phyloP scores from a whole-genome alignment of 2,888 invertebrate species.

The Monopis laevigella region DNA sequence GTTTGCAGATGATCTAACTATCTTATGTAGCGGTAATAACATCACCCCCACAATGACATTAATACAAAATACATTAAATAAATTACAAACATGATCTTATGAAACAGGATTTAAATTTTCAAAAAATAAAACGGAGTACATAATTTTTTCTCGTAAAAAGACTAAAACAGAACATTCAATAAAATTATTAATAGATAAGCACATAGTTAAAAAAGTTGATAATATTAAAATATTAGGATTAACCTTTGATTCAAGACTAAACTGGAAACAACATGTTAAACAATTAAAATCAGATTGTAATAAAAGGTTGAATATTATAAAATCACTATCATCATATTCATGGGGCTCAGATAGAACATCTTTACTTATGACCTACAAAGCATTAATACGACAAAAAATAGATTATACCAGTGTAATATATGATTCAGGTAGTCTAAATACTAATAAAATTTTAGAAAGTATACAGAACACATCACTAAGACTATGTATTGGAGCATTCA shows the following conservation, averaged over 20 bases:
- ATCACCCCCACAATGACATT: constrained; percentile 12
- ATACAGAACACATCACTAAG: constrained; percentile 2
- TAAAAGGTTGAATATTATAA: constrained; percentile 17
- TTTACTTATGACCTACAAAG: constrained; percentile 13
- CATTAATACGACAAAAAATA: constrained; percentile 17
- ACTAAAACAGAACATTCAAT: constrained; percentile 8
- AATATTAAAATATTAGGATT: constrained; percentile 15
- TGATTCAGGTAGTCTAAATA: constrained; percentile 14
- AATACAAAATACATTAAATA: constrained; percentile 16
- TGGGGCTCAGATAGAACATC: constrained; percentile 17
- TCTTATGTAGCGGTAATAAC: constrained; percentile 10
- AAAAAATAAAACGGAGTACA: constrained; percentile 16
- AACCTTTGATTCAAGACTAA: constrained; percentile 17
- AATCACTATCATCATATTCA: constrained; percentile 14
- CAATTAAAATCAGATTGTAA: constrained; percentile 17
- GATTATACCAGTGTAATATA: constrained; percentile 16
- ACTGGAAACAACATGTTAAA: constrained; percentile 15
- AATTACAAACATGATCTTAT: constrained; percentile 12
- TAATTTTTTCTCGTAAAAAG: constrained; percentile 14
- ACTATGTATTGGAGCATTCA: constrained; percentile 1
- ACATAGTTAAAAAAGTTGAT: constrained; percentile 14
- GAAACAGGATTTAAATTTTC: constrained; percentile 17
- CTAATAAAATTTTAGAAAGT: not conserved
- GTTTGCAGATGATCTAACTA: constrained; percentile 16
- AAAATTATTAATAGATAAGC: too few relatives aligned